Evolutionary conservation across 1,140 invertebrate genomes (phyloP), one percentile per base, ranked within the genome.

Genomic region (Drosophila equinoxialis): DNA sequence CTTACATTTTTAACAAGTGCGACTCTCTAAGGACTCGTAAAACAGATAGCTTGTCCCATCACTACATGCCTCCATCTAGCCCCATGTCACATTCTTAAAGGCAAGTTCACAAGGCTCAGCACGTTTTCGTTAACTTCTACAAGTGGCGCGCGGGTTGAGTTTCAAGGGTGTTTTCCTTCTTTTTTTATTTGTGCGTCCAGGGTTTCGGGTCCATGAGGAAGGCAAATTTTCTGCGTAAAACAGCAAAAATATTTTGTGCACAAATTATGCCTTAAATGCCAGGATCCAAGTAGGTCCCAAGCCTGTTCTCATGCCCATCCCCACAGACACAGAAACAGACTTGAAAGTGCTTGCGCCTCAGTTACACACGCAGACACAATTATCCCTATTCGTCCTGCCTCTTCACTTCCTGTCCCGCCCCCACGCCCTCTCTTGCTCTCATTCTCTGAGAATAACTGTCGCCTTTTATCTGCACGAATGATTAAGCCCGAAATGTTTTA

Each of bases 381-480:
- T 89, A 89, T 90, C 81, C 77, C 81, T 11, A 51, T 20, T 51
- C 45, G 7, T 20, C 8, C 45, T 23, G 20, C 45, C 17, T 48
- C 17, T 8, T 3, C 17, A 8, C 6, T 48, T 17, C 45, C 17
- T 20, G 17, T 48, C 17, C 17, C 17, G 3, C 1, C 0, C 45
- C 26, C 7, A 6, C 7, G 1, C 35, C 8, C 35, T 37, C 35
- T 37, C 35, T 10, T 1, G 6, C 17, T 51, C 0, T n/a, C 17
- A 11, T 23, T 20, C 20, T 23, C 45, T 33, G 51, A 77, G 84
- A 80, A 87, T 77, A 89, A 89, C 71, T 89, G 85, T 89, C 77
- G 81, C 71, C 71, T 84, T 78, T 89, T 89, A 90, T 89, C 77
- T 83, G 85, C 79, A 74, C 77, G 69, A 89, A 89, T 89, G 84